Evolutionary conservation across 92 coral and sea anemone genomes (phyloP).

Genomic region (Umimayanthus chanpuru): DNA sequence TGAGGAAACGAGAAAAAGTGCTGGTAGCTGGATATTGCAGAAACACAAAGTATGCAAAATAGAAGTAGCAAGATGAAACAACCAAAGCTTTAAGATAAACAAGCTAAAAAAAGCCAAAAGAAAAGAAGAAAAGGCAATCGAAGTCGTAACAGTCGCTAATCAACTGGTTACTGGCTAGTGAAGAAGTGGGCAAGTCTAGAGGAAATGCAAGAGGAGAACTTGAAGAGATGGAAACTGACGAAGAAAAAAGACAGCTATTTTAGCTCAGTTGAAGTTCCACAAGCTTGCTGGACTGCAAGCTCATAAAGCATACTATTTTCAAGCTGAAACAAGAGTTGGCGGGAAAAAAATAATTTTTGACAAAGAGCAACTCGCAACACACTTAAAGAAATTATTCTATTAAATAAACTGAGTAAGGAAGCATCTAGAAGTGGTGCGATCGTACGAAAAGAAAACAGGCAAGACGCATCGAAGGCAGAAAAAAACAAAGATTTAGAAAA

Average conservation of each 20-base stretch:
- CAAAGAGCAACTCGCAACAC: not conserved
- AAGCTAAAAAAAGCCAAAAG: not conserved
- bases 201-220: not conserved
- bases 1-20: slow-evolving; percentile 17
- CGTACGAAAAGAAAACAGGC: not conserved
- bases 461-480: not conserved
- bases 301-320: not conserved
- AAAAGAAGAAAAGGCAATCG: not conserved
- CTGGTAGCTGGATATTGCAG: not conserved
- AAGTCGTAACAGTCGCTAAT: not conserved
- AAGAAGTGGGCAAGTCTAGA: not conserved
- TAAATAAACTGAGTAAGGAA: not conserved
- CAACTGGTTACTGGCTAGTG: not conserved
- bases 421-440: not conserved
- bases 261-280: not conserved
- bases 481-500: not conserved
- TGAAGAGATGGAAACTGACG: not conserved
- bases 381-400: not conserved
- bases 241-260: not conserved
- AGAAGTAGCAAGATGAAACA: not conserved
- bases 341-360: not conserved
- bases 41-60: not conserved
- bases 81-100: not conserved
- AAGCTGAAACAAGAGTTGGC: not conserved
- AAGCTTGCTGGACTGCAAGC: not conserved